Base-by-base conservation (phyloP, 1,140 invertebrate species). In the Zaprionus ornatus region DNA sequence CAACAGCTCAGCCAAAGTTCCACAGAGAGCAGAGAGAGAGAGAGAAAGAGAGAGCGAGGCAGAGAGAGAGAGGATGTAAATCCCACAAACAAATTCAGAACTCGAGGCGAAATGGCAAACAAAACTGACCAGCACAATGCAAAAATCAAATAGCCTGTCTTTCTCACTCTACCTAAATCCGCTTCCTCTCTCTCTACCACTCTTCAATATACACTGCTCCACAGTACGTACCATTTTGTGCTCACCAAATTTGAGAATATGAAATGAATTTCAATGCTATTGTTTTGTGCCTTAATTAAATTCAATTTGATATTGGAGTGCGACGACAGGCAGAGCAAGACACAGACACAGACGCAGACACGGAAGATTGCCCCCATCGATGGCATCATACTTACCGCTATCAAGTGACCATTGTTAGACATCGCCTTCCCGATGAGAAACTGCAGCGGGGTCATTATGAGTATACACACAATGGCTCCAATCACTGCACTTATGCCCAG, bases 401-500 rank as follows among this genome's bases (percentile, higher is more conserved):
- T 95, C 37, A 92, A 92, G 86, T 95, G 95, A 4, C 95, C 95
- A 82, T 96, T 96, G 13, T 93, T 93, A 0, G 95, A 96, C 94
- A 97, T 96, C 65, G 94, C 94, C 80, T 95, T 96, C 1, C 96
- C 96, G 45, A 96, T 95, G 32, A 95, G 85, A 84, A 96, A 95
- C 91, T 97, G 96, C 71, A 96, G 86, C 0, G 96, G 96, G 12
- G 95, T 96, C 91, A 97, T 95, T 19, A 95, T 92, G 2, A 95
- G 68, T 42, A 96, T 95, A 71, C 95, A 96, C n/a, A 94, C 93
- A 57, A 94, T 92, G 15, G 96, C 95, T 12, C 96, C 97, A 77
- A 97, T 95, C 29, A 97, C 94, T 17, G 97, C 96, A 92, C 96
- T 97, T 32, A 95, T 90, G 12, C 97, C 97, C 68, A 98, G 92